Evolutionary conservation across 2,113 vertebrate genomes (phyloP), one percentile per base, ranked within the genome.

Genomic region (Pleuronectes platessa): DNA sequence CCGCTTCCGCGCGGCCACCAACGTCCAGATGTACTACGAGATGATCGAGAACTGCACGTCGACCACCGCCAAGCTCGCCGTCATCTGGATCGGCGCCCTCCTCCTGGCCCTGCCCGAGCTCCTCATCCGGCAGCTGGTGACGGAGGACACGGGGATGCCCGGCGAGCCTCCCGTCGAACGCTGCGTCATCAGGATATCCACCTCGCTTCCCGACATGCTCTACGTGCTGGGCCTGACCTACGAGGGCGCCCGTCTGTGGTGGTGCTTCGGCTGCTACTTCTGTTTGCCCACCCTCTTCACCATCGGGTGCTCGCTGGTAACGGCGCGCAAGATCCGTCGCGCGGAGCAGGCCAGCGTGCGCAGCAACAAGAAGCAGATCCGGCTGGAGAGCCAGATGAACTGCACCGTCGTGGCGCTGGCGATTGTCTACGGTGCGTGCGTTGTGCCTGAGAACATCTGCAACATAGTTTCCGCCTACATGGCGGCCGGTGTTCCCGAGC

Each of bases 251-350:
- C 93, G 98, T 21, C 95, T 98, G 53, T 99, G 98, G 98, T 99
- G 98, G 98, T 99, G 97, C 78, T 99, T 99, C 0, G 98, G 98
- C 87, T 99, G 98, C 87, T 99, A 99, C 75, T 99, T 99, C 59
- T 99, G 98, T 78, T 86, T 99, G 75, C 98, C 98, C 0, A 99
- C 97, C 0, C 96, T 99, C 26, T 99, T 99, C 93, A 99, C 98
- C 71, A 98, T 99, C 13, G 97, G 96, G 8, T 97, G 97, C 92
- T 99, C 98, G 0, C 68, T 99, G 69, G 97, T 97, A 64, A 99
- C 98, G 0, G 98, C 98, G 0, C 94, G 96, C 60, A 97, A 97
- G 73, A 98, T 99, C 93, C 95, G 97, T 23, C 95, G 92, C 4
- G 98, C 95, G 0, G 98, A 99, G 86, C 97, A 97, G 74, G 95